Base-by-base conservation (phyloP, 53 echinoderm and acorn worm genomes). In the Luidia sarsii region DNA sequence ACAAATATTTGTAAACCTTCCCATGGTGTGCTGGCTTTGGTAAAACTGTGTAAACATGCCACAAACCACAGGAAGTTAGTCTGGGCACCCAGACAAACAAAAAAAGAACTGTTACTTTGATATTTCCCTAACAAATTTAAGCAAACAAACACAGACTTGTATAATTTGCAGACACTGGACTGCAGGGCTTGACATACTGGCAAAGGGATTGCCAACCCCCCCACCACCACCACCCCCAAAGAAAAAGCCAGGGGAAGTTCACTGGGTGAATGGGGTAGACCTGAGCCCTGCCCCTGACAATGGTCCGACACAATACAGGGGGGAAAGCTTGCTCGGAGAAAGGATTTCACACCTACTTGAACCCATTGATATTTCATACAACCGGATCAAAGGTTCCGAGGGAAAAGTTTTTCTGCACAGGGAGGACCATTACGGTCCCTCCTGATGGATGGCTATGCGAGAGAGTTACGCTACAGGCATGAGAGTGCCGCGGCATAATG, bases 291-390 rank as follows among this genome's bases (percentile, higher is more conserved):
- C n/a, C n/a, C n/a, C n/a, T n/a, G n/a, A n/a, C n/a, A n/a, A n/a
- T n/a, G n/a, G n/a, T n/a, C n/a, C n/a, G n/a, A n/a, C n/a, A n/a
- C n/a, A n/a, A n/a, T n/a, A n/a, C n/a, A n/a, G 67, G 25, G 41
- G 41, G 41, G 6, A 6, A 41, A 7, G 11, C 11, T 7, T 53
- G 27, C 9, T 13, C 10, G 4, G 10, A 67, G 27, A 67, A 67
- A 43, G 35, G 24, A 67, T 67, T 67, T 67, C 67, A 67, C 67
- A 67, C 43, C 9, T 25, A 67, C 45, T 45, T 67, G 67, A 67
- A 19, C 43, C 67, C 27, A 43, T 67, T 43, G 28, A 67, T n/a
- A n/a, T n/a, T n/a, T n/a, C n/a, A n/a, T n/a, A n/a, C n/a, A 67
- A 43, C 31, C 8, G 35, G 63, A 10, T 34, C 63, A 63, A 63